Evolutionary conservation across 2,797 vertebrate genomes (phyloP), one percentile per base, ranked within the genome.

Genomic region (Oceanodroma leucorhoa): DNA sequence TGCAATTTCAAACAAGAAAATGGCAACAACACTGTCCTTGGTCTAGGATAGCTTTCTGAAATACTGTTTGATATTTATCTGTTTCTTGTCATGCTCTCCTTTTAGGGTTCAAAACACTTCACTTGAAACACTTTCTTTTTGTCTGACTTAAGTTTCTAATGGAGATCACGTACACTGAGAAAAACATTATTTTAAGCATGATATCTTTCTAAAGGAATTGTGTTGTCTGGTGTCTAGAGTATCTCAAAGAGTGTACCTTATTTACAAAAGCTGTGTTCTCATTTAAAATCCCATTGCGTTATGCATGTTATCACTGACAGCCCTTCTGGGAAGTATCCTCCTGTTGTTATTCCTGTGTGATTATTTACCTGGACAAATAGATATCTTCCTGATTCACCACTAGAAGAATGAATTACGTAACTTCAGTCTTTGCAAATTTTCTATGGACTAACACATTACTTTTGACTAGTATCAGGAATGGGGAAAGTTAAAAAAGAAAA

Each of bases 271-370:
- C 87, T 62, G 40, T 81, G 66, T 89, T 95, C 95, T 97, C 96
- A 73, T 97, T 97, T 96, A 92, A 97, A 97, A 89, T 97, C 91
- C 66, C 90, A 83, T 91, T 96, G 92, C 2, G 22, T 95, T 87
- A 71, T 83, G 70, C 48, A 90, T 29, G 32, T 95, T 96, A 94
- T 83, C 90, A 66, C 90, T 97, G 96, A 95, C 95, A 97, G 71
- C 78, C 90, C 75, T 93, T 96, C 73, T 89, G 94, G 90, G 90
- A 90, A 85, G 58, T 65, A 67, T 86, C 87, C 67, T 97, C 43
- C 93, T 97, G 93, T 93, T 57, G 81, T 97, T 90, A 71, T 87
- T 89, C 89, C 89, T 70, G 40, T 86, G 90, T 91, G 86, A 88
- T 97, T 97, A 82, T 95, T 93, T 87, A 83, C 61, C 13, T 11